Percentiles rank a stretch among this genome's conserved stretches.
These are phyloP conservation scores for Uria lomvia DNA, from an alignment of 2,113 vertebrate species.

Conservation along the genomic window DNA sequence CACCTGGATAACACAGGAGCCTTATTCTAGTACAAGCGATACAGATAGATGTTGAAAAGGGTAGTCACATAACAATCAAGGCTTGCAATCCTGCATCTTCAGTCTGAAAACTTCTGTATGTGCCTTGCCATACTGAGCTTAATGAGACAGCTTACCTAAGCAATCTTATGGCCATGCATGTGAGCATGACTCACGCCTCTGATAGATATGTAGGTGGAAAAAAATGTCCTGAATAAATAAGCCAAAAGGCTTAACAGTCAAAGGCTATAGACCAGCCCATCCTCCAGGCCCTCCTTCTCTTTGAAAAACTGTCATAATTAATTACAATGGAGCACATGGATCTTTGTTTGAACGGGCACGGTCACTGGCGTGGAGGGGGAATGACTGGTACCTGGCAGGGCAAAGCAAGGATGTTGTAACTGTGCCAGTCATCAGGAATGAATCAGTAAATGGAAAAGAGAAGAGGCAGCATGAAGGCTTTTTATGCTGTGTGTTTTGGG, in stretches of 20 bases:
- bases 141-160: not conserved
- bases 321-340: not conserved
- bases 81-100: not conserved
- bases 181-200: not conserved
- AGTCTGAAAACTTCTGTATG: not conserved
- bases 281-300: not conserved
- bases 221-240: not conserved
- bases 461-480: not conserved
- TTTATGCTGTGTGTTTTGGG: not conserved
- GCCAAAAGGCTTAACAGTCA: not conserved
- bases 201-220: not conserved
- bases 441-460: not conserved
- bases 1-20: not conserved
- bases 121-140: not conserved
- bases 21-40: not conserved
- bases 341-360: not conserved
- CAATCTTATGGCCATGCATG: not conserved
- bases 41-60: not conserved
- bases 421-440: not conserved
- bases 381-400: not conserved
- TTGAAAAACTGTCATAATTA: not conserved
- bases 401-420: not conserved
- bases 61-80: not conserved
- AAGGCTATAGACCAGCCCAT: not conserved
- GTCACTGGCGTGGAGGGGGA: not conserved